Percentiles rank a stretch among this genome's conserved stretches.
These are phyloP conservation scores for Drosophila vallismaia DNA, from an alignment of 2,888 invertebrate genomes.

Conservation along the genomic window DNA sequence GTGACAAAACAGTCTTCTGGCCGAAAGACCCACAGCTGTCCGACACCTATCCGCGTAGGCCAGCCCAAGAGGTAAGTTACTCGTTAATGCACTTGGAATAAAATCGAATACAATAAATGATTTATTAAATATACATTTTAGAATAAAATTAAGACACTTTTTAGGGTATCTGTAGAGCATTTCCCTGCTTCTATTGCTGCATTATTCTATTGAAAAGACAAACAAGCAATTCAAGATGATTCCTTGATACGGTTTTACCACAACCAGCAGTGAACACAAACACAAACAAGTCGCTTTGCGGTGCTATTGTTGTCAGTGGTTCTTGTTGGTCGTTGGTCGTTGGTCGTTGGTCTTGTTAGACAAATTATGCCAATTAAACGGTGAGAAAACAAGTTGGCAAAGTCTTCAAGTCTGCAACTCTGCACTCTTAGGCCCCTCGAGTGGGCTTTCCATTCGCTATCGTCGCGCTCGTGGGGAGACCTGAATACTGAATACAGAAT, in stretches of 20 bases:
- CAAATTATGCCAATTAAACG: slow-evolving; percentile 79
- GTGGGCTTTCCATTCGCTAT: slow-evolving; percentile 42
- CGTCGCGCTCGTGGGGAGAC: slow-evolving; percentile 46
- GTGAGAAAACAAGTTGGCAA: slow-evolving; percentile 76
- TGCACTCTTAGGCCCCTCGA: slow-evolving; percentile 51
- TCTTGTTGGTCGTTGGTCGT: slow-evolving; percentile 44
- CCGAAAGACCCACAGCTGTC: neutral
- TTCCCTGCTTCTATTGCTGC: neutral
- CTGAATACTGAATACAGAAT: slow-evolving; percentile 27
- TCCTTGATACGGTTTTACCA: slow-evolving; percentile 47
- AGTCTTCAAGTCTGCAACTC: slow-evolving; percentile 33
- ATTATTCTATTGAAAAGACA: slow-evolving; percentile 18
- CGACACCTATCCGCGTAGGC: slow-evolving; percentile 62
- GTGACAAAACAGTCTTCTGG: slow-evolving; percentile 27
- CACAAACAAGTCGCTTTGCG: slow-evolving; percentile 57
- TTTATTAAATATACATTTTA: no score
- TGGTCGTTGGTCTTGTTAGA: slow-evolving; percentile 66
- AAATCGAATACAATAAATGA: neutral
- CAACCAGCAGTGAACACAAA: slow-evolving; percentile 46
- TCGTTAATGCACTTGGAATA: slow-evolving; percentile 2
- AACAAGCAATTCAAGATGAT: slow-evolving; percentile 44
- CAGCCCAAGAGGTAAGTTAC: slow-evolving; percentile 21
- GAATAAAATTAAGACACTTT: no score
- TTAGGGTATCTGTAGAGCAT: no score
- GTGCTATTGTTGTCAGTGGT: slow-evolving; percentile 25